Evolutionary conservation across 92 coral and sea anemone genomes (phyloP), one percentile per base, ranked within the genome.

Genomic region (Bergia puertoricense): DNA sequence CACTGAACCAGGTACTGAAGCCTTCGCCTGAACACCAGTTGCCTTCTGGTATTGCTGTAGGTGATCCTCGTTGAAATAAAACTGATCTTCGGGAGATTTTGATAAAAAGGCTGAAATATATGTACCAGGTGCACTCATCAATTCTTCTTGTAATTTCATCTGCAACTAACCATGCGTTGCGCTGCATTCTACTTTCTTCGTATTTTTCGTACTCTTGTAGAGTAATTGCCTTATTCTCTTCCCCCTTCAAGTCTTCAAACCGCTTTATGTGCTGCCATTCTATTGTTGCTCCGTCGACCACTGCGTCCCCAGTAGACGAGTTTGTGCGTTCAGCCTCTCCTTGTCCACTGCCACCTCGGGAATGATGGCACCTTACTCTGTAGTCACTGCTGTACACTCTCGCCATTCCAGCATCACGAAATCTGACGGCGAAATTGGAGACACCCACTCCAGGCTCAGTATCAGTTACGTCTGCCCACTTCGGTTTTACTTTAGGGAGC

Each of bases 21-120:
- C 69, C 68, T 20, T 81, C 50, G 72, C 72, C 18, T 30, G 30
- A 30, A 30, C 30, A 30, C 30, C 30, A 30, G 9, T 42, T 51
- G 41, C 43, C 5, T 14, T 81, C n/a, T 3, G 5, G 50, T 43
- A 48, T 50, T 48, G 5, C 54, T 48, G 54, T 9, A 48, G 85
- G 30, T 15, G 41, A 2, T 22, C 62, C 18, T 50, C 66, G 16
- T 54, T 54, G 30, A 81, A 44, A 22, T 54, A 81, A 48, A 48
- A 48, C 46, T 14, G 45, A 15, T 81, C 40, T 5, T 81, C 74
- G 0, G 85, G 85, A 6, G 0, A 41, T 2, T 81, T 74, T 15
- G 85, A 81, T 81, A 45, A 56, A 5, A 81, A 81, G 71, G 85
- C 85, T 81, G 85, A 56, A 50, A 81, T 81, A 8, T 81, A 81